Base-by-base conservation (phyloP, 2,113 vertebrate species). In the Albula goreensis region DNA sequence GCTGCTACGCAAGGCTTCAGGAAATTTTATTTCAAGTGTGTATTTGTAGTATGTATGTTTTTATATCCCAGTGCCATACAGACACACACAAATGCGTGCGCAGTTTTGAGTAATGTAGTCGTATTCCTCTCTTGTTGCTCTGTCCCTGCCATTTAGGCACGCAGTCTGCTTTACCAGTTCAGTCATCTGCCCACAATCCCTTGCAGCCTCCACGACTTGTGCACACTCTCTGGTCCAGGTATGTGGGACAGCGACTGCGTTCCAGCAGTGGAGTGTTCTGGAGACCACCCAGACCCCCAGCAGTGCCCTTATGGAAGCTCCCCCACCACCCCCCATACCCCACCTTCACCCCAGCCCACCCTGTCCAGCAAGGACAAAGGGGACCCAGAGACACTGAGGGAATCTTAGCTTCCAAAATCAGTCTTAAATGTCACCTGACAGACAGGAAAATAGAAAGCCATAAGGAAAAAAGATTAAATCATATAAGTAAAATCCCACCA, bases 191-290 rank as follows among this genome's bases (percentile, higher is more conserved):
- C 97, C 79, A 95, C 97, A 88, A 97, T 99, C 90, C 98, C 98
- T 5, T 99, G 98, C 95, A 98, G 98, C 90, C 96, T 99, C 2
- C 98, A 98, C 0, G 97, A 98, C 92, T 93, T 99, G 83, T 99
- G 98, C 89, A 97, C 96, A 93, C 95, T 97, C 81, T 99, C 98
- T 2, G 97, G 98, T 49, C 96, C 97, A 0, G 98, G 98, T 48
- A 98, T 99, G 98, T 99, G 98, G 98, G 98, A 99, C 95, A 99
- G 98, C 0, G 97, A 97, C 88, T 98, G 95, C 95, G 98, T 99
- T 91, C 98, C 98, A 0, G 94, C 97, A 0, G 97, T 99, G 90
- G 98, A 99, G 94, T 99, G 98, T 93, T 97, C 97, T 0, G 98
- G 98, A 70, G 96, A 97, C 79, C 98, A 98, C 92, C 93, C 93